These are phyloP conservation scores for Euthynnus affinis DNA, from an alignment of 2,797 vertebrate genomes.

Conservation along the genomic window DNA sequence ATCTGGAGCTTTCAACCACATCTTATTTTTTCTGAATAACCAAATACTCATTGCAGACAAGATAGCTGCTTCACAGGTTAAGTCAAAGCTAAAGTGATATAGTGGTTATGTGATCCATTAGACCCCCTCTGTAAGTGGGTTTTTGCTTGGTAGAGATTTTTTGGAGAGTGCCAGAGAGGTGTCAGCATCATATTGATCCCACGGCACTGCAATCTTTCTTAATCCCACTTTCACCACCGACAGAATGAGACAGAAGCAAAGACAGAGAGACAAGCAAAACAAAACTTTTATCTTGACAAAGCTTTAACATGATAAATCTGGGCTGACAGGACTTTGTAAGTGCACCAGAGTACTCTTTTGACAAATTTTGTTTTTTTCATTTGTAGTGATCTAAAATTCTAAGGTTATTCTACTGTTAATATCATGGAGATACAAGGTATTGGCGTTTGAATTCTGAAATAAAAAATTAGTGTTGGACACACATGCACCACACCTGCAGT, in stretches of 20 bases:
- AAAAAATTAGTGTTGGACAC: neutral
- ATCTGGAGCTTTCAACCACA: neutral
- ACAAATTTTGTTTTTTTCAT: neutral
- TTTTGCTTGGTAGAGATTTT: slow-evolving; percentile 67
- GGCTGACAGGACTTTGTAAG: slow-evolving; percentile 14
- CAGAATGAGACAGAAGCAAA: slow-evolving; percentile 54
- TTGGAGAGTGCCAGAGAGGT: slow-evolving; percentile 67
- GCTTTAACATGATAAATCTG: neutral
- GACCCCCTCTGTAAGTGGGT: slow-evolving; percentile 49
- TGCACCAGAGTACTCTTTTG: slow-evolving; percentile 13
- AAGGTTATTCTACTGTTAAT: neutral
- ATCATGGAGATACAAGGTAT: neutral
- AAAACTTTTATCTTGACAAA: slow-evolving; percentile 34
- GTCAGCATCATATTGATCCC: slow-evolving; percentile 80
- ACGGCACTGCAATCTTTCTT: slow-evolving; percentile 75
- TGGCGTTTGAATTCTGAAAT: neutral
- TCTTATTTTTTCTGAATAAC: slow-evolving; percentile 25
- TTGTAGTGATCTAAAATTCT: neutral
- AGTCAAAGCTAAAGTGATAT: slow-evolving; percentile 50
- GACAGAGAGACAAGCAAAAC: slow-evolving; percentile 40
- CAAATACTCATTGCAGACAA: slow-evolving; percentile 25
- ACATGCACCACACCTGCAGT: neutral
- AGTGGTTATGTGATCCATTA: slow-evolving; percentile 63
- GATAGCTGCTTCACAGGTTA: slow-evolving; percentile 27
- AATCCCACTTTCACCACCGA: slow-evolving; percentile 63